Conservation (phyloP, 2,888 invertebrate species). For the Invenusta paracnida region DNA sequence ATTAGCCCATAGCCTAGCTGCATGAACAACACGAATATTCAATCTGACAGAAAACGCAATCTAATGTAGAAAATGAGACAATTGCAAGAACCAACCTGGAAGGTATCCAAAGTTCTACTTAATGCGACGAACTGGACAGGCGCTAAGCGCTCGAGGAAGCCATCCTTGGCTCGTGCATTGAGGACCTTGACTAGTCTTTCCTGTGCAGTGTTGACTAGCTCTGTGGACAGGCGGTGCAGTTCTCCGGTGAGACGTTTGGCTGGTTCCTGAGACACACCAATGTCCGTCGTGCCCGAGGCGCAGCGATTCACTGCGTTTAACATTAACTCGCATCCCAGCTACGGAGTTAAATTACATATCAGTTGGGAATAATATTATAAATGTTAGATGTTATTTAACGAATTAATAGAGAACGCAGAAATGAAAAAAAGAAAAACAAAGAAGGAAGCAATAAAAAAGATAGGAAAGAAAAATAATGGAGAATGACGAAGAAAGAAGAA, state of each 20-base stretch:
- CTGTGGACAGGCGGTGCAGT: neutral
- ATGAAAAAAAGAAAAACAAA: too few species aligned
- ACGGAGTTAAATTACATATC: too few species aligned
- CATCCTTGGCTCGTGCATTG: conserved; percentile 66
- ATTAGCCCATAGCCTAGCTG: too few species aligned
- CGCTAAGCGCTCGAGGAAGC: conserved; percentile 69
- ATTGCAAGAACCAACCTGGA: too few species aligned
- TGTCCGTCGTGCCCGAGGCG: neutral
- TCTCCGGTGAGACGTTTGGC: neutral
- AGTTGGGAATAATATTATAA: too few species aligned
- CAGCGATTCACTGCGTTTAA: neutral
- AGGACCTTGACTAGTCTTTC: conserved; percentile 84
- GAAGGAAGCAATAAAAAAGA: neutral
- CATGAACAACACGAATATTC: too few species aligned
- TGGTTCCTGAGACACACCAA: neutral
- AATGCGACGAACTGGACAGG: conserved; percentile 74
- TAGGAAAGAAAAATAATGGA: neutral
- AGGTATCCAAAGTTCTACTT: conserved; percentile 69
- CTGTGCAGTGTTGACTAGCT: conserved; percentile 68
- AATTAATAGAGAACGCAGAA: too few species aligned
- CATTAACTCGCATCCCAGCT: neutral
- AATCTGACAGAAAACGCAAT: too few species aligned
- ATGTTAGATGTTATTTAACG: too few species aligned
- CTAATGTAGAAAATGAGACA: too few species aligned
- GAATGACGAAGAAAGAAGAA: too few species aligned